These are phyloP conservation scores for Platygyra sinensis DNA, from an alignment of 64 coral and sea anemone species.

Conservation along the genomic window DNA sequence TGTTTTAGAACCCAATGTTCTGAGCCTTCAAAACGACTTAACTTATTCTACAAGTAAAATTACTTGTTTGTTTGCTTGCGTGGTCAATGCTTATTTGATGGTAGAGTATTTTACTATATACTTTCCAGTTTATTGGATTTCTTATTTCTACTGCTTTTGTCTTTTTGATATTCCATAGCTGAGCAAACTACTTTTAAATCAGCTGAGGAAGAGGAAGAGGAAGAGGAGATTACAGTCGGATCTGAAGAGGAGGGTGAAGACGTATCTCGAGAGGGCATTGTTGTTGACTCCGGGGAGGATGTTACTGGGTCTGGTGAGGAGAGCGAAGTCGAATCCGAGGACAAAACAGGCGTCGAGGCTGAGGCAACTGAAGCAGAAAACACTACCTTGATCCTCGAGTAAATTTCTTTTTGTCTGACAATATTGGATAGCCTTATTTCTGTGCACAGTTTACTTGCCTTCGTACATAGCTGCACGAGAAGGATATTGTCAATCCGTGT, in stretches of 20 bases:
- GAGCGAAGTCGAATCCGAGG: no score
- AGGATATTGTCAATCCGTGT: no score
- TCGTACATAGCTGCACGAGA: no score
- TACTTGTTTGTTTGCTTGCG: no score
- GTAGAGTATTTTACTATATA: no score
- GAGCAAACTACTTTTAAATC: neutral
- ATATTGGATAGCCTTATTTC: neutral
- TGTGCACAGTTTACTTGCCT: no score
- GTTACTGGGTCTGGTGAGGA: no score
- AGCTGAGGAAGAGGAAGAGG: neutral
- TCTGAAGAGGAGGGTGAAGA: neutral
- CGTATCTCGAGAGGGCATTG: neutral
- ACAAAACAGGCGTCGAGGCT: no score
- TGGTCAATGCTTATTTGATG: no score
- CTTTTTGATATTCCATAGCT: neutral
- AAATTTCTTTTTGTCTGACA: neutral
- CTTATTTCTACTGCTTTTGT: neutral
- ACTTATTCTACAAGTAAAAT: no score
- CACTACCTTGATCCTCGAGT: neutral
- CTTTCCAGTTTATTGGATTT: neutral
- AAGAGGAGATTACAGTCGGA: neutral
- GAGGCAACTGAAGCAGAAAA: neutral
- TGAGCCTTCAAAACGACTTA: no score
- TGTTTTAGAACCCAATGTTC: neutral
- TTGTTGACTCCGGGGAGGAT: no score